Conservation (phyloP, 2,888 invertebrate species). For the Drosophila greeni region DNA sequence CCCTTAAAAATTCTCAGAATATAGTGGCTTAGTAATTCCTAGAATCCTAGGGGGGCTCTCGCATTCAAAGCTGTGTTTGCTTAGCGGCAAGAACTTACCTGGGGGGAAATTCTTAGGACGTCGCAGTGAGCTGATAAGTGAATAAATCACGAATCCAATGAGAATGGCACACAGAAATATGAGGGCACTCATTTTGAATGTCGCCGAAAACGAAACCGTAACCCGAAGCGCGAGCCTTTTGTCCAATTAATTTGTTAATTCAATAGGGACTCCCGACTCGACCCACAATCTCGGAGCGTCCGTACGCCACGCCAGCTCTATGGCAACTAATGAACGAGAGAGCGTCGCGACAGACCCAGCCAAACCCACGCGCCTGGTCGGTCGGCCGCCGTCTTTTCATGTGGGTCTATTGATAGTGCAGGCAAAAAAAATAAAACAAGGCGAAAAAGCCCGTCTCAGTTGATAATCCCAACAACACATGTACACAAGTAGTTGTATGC, state of each 20-base stretch:
- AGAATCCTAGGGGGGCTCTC: neutral
- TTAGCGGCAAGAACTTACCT: constrained; percentile 57
- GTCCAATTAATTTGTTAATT: constrained; percentile 20
- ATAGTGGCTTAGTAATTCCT: neutral
- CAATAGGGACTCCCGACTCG: neutral
- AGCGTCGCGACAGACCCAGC: constrained; percentile 36
- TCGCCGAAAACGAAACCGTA: constrained; percentile 10
- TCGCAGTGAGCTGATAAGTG: constrained; percentile 60
- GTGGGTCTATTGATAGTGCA: constrained; percentile 50
- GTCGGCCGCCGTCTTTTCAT: constrained; percentile 33
- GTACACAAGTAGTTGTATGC: constrained; percentile 15
- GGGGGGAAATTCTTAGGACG: constrained; percentile 75
- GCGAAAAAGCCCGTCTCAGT: constrained; percentile 46
- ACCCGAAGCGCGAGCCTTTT: constrained; percentile 12
- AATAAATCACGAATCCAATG: constrained; percentile 61
- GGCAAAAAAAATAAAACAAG: constrained; percentile 21
- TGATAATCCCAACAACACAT: constrained; percentile 46
- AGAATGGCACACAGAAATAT: constrained; percentile 59
- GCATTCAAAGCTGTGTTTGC: neutral
- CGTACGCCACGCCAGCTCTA: constrained; percentile 39
- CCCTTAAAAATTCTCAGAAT: too few relatives aligned
- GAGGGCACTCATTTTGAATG: constrained; percentile 61
- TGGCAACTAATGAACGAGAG: constrained; percentile 51
- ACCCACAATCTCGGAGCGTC: constrained; percentile 31
- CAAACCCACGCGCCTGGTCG: constrained; percentile 39